Percentiles rank a stretch among this genome's conserved stretches.
Evolutionary conservation across 2,797 vertebrate species (phyloP).

Genomic region (Molossus molossus): DNA sequence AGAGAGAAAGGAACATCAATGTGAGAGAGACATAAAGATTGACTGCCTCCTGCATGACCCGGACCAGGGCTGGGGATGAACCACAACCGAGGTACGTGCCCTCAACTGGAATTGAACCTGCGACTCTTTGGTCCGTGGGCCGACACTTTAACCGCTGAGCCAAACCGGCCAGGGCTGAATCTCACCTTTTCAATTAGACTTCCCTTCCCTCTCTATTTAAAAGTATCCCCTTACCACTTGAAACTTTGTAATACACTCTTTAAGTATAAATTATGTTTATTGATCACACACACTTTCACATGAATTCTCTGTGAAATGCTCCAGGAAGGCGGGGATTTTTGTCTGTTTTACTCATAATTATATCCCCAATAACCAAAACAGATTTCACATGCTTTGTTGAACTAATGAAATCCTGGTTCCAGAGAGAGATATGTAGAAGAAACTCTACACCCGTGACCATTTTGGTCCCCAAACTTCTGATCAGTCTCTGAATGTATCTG

Average conservation of each 20-base stretch:
- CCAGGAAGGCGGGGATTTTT: background rate
- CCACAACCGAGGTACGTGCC: too few species aligned
- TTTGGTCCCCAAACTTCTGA: conserved; percentile 13
- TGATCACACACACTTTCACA: background rate
- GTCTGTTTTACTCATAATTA: background rate
- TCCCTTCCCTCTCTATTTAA: background rate
- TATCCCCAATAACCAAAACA: background rate
- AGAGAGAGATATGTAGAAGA: background rate
- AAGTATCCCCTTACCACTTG: background rate
- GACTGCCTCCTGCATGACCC: too few species aligned
- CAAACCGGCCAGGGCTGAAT: background rate
- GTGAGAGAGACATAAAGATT: too few species aligned
- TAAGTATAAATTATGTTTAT: background rate
- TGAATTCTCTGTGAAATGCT: background rate
- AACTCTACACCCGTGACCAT: background rate
- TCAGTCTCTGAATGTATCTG: background rate
- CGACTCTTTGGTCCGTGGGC: too few species aligned
- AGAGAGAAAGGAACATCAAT: too few species aligned
- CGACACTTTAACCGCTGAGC: too few species aligned
- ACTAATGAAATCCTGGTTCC: background rate
- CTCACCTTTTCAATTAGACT: background rate
- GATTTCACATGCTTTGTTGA: background rate
- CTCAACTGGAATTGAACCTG: too few species aligned
- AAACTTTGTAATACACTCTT: background rate
- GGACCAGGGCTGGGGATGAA: too few species aligned